phyloP scores from a whole-genome alignment of 2,797 vertebrate genomes.

The Serranus cabrilla region DNA sequence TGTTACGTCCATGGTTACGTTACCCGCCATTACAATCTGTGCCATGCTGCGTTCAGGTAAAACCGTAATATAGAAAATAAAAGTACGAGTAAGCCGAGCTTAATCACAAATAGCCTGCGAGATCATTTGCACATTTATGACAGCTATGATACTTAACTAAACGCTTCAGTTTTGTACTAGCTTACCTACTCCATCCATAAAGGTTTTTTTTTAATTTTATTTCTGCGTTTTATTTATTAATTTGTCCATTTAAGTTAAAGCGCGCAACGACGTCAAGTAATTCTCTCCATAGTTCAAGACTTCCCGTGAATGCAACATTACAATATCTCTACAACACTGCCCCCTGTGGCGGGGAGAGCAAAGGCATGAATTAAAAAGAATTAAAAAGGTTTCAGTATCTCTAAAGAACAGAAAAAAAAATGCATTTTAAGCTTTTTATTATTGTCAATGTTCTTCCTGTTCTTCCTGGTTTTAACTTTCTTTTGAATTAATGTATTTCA shows the following conservation, averaged over 20 bases:
- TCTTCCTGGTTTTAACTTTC: neutral
- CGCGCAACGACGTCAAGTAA: no score
- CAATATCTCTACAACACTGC: neutral
- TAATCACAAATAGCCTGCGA: no score
- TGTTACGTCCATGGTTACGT: no score
- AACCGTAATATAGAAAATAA: neutral
- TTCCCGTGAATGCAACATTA: fast-evolving
- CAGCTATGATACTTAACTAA: no score
- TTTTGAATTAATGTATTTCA: neutral
- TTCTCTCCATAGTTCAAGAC: no score
- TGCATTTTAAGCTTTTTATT: neutral
- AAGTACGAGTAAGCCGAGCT: no score
- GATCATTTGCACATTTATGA: no score
- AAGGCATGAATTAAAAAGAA: neutral
- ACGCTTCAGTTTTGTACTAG: no score
- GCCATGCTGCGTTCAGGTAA: neutral
- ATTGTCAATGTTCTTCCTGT: neutral
- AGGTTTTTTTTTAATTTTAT: no score
- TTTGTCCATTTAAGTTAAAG: no score
- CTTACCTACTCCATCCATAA: no score
- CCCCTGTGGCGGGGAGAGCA: neutral
- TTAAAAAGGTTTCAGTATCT: neutral
- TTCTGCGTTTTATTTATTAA: no score
- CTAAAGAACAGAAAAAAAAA: neutral
- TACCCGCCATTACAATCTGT: neutral